A percentile compares a stretch with the other conserved stretches of the same genome.
Evolutionary conservation across 2,888 invertebrate species (phyloP).

Genomic region (Malachius bipustulatus): DNA sequence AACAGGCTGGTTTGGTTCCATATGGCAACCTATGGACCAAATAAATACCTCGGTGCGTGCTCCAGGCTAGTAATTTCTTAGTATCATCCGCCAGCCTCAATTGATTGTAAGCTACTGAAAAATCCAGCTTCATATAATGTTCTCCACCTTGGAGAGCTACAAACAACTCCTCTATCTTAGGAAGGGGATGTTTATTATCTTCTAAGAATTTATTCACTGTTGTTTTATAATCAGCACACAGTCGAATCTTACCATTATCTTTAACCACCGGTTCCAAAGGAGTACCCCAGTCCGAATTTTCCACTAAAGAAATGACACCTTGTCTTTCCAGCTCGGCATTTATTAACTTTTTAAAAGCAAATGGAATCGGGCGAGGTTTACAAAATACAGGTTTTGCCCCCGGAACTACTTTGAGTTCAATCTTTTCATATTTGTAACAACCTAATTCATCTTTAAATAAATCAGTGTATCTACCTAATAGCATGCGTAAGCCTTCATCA

Average conservation of each 20-base stretch:
- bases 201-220: constrained; percentile 1
- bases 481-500: too few species aligned
- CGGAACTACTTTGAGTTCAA: background rate
- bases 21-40: constrained; percentile 29
- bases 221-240: background rate
- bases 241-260: background rate
- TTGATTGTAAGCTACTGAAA: background rate
- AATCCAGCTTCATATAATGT: background rate
- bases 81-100: constrained; percentile 10
- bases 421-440: background rate
- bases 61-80: constrained; percentile 9
- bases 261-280: constrained; percentile 6
- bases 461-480: background rate
- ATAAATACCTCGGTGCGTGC: constrained; percentile 23
- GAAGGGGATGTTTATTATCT: background rate
- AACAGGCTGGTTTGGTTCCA: constrained; percentile 28
- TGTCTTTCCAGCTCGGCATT: constrained; percentile 4
- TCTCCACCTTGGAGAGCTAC: constrained; percentile 1
- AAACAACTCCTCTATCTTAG: constrained; percentile 3
- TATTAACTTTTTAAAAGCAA: background rate
- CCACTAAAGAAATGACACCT: background rate
- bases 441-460: background rate
- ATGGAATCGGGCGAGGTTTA: background rate
- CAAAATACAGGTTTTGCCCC: background rate
- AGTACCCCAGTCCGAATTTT: background rate